These are phyloP conservation scores for Cephus runcator DNA, from an alignment of 2,888 invertebrate genomes.

Conservation along the genomic window DNA sequence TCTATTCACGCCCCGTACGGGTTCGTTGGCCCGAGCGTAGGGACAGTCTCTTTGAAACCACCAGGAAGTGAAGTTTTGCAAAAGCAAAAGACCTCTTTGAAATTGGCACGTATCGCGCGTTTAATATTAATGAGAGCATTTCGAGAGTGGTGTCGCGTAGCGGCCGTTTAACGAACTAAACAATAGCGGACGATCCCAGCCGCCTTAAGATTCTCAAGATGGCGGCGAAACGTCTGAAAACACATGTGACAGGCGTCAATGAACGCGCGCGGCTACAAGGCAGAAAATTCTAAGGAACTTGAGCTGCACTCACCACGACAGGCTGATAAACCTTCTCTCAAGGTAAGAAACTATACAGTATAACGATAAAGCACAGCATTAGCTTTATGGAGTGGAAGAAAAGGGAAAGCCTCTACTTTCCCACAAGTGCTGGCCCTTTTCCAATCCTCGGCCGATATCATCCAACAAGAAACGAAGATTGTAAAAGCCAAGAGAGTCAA, in stretches of 20 bases:
- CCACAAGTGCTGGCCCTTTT: not conserved
- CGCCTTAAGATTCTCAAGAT: not conserved
- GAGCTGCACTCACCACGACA: not conserved
- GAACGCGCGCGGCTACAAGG: not conserved
- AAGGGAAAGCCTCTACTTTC: conserved; percentile 5
- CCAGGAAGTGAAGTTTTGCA: conserved; percentile 18
- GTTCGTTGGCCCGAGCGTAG: conserved; percentile 38
- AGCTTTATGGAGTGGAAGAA: conserved; percentile 38
- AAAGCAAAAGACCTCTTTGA: conserved; percentile 42
- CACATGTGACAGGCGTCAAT: not conserved
- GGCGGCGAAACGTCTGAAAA: not conserved
- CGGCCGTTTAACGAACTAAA: conserved; percentile 19
- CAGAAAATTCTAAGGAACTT: not conserved
- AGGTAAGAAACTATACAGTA: not conserved
- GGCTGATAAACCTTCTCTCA: not conserved
- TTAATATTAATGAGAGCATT: conserved; percentile 56
- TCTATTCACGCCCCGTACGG: conserved; percentile 40
- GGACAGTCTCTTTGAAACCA: conserved; percentile 21
- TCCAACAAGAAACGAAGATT: not conserved
- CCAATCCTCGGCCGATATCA: not conserved
- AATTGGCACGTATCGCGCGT: conserved; percentile 32
- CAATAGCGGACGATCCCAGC: conserved; percentile 21
- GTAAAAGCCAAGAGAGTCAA: not conserved
- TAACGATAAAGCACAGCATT: conserved; percentile 35
- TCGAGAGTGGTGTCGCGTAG: conserved; percentile 26